These are phyloP conservation scores for Tarsius wallacei DNA, from an alignment of 2,797 vertebrate genomes.

Conservation along the genomic window DNA sequence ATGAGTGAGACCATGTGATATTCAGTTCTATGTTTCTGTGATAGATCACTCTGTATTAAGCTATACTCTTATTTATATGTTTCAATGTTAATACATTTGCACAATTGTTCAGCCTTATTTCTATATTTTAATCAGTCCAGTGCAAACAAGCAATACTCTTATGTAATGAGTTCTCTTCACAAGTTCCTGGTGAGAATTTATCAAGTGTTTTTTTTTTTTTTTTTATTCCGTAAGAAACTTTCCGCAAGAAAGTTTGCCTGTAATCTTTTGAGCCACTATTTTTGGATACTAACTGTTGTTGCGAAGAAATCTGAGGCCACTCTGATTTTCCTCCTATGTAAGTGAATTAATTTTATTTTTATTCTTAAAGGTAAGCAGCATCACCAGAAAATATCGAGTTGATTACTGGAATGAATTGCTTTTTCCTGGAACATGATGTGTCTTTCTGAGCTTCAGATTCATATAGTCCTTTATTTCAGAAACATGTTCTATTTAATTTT, in stretches of 20 bases:
- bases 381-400: not conserved
- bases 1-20: no score
- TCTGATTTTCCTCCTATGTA: not conserved
- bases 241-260: not conserved
- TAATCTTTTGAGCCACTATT: not conserved
- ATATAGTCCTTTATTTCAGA: conserved; percentile 25
- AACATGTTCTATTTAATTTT: not conserved
- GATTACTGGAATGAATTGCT: not conserved
- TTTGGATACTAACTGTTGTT: not conserved
- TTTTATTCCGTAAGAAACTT: not conserved
- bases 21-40: no score
- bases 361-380: conserved; percentile 13
- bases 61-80: not conserved
- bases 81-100: not conserved
- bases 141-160: conserved; percentile 23
- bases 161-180: not conserved
- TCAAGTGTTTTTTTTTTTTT: not conserved
- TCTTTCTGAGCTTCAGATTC: not conserved
- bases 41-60: not conserved
- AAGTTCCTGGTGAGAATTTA: conserved; percentile 4
- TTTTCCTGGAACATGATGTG: not conserved
- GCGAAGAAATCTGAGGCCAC: conserved; percentile 28
- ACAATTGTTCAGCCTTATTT: not conserved
- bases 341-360: conserved; percentile 22
- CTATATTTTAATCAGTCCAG: conserved; percentile 1